A percentile compares a stretch with the other conserved stretches of the same genome.
Evolutionary conservation across 2,888 invertebrate genomes (phyloP).

Genomic region (Dendrolimus houi): DNA sequence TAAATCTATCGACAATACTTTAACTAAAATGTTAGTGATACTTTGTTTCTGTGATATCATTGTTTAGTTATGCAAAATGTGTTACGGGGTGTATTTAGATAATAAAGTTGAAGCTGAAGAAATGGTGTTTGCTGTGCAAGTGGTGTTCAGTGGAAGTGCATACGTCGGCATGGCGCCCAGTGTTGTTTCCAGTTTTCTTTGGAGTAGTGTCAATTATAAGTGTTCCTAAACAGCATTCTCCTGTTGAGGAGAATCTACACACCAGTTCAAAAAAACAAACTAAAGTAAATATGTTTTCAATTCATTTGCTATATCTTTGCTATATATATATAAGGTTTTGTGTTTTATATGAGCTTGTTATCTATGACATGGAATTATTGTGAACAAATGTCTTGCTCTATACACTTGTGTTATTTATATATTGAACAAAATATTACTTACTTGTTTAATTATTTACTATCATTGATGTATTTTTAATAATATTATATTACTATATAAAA

Average conservation of each 20-base stretch:
- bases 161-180: conserved; percentile 40
- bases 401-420: no score
- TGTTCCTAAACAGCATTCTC: neutral
- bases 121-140: conserved; percentile 57
- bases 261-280: neutral
- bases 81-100: conserved; percentile 68
- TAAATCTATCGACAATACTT: conserved; percentile 72
- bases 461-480: no score
- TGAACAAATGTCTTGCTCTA: conserved; percentile 11
- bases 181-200: conserved; percentile 21
- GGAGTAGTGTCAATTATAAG: neutral
- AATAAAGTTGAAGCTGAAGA: conserved; percentile 48
- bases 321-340: conserved; percentile 42
- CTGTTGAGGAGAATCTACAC: neutral
- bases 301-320: conserved; percentile 44
- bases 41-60: conserved; percentile 62
- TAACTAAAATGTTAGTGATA: conserved; percentile 71
- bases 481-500: no score
- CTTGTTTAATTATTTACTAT: no score
- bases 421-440: no score
- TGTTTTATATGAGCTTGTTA: conserved; percentile 35
- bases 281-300: conserved; percentile 65
- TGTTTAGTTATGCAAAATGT: conserved; percentile 55
- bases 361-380: conserved; percentile 17
- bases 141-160: conserved; percentile 50